phyloP scores from a whole-genome alignment of 2,113 vertebrate species.

The Paramisgurnus dabryanus region DNA sequence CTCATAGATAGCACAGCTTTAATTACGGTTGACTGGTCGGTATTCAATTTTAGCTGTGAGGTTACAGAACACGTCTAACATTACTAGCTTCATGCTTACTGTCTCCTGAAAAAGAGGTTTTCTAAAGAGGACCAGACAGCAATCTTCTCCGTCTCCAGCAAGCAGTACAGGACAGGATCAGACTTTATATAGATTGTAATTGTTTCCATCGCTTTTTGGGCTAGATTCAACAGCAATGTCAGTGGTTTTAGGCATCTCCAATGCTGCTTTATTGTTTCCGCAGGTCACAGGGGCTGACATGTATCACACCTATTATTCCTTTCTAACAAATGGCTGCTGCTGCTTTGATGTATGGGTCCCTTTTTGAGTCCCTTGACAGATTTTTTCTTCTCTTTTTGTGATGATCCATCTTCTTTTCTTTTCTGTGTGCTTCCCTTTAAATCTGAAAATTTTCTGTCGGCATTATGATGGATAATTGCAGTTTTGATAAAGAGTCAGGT shows the following conservation, averaged over 20 bases:
- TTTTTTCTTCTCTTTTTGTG: conserved; percentile 65
- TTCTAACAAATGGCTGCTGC: conserved; percentile 76
- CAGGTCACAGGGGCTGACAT: conserved; percentile 74
- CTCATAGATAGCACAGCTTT: background rate
- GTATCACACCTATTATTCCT: conserved; percentile 79
- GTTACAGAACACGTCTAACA: conserved; percentile 48
- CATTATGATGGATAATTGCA: conserved; percentile 65
- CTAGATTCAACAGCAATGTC: conserved; percentile 69
- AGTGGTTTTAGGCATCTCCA: conserved; percentile 75
- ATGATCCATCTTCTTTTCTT: conserved; percentile 64
- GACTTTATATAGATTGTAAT: conserved; percentile 78
- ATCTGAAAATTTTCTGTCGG: conserved; percentile 62
- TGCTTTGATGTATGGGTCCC: conserved; percentile 78
- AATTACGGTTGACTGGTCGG: conserved; percentile 6
- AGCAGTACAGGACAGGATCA: conserved; percentile 72
- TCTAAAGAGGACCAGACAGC: conserved; percentile 66
- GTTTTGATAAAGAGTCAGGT: conserved; percentile 61
- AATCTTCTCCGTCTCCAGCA: conserved; percentile 66
- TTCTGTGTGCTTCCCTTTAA: conserved; percentile 45
- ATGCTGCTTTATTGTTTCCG: conserved; percentile 75
- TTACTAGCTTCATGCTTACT: conserved; percentile 31
- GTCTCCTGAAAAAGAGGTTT: conserved; percentile 46
- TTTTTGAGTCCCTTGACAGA: conserved; percentile 76
- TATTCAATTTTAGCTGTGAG: conserved; percentile 22
- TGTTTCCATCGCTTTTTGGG: conserved; percentile 70